Conservation (phyloP, 1,140 invertebrate species). For the Hermetia illucens region DNA sequence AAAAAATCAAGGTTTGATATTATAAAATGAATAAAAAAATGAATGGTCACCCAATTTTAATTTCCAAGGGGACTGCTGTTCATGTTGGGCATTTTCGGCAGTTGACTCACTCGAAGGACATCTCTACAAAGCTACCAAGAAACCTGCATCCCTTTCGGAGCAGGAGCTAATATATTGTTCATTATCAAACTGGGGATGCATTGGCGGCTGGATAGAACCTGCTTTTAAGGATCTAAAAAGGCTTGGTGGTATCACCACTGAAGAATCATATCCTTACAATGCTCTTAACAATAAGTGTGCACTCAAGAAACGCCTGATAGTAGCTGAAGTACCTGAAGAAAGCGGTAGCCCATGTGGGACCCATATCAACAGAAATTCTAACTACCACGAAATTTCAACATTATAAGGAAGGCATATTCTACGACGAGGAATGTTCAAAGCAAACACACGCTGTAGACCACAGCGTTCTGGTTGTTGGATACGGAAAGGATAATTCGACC, state of each 20-base stretch:
- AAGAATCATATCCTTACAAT: constrained; percentile 70
- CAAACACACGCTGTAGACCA: constrained; percentile 23
- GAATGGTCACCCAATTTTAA: constrained; percentile 38
- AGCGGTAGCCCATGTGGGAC: constrained; percentile 75
- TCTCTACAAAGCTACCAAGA: constrained; percentile 65
- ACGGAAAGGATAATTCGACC: constrained; percentile 35
- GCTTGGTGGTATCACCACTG: constrained; percentile 60
- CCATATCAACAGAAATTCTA: constrained; percentile 76
- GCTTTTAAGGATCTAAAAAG: constrained; percentile 78
- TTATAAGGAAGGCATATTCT: constrained; percentile 40
- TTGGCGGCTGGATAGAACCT: constrained; percentile 77
- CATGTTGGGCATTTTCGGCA: constrained; percentile 80
- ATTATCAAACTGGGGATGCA: constrained; percentile 85
- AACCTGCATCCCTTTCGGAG: constrained; percentile 77
- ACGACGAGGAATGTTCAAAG: constrained; percentile 45
- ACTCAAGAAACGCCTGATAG: not conserved
- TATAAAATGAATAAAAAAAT: too few species aligned
- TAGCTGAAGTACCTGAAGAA: constrained; percentile 22
- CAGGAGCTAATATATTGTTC: constrained; percentile 90
- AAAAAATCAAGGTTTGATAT: constrained; percentile 47
- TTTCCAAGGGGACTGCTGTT: constrained; percentile 79
- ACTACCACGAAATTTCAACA: constrained; percentile 54
- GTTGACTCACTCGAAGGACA: constrained; percentile 84
- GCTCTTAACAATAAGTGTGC: constrained; percentile 48
- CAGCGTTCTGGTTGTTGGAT: constrained; percentile 38